Evolutionary conservation across 2,113 vertebrate species (phyloP).

Genomic region (Gallinago paraguaiae): DNA sequence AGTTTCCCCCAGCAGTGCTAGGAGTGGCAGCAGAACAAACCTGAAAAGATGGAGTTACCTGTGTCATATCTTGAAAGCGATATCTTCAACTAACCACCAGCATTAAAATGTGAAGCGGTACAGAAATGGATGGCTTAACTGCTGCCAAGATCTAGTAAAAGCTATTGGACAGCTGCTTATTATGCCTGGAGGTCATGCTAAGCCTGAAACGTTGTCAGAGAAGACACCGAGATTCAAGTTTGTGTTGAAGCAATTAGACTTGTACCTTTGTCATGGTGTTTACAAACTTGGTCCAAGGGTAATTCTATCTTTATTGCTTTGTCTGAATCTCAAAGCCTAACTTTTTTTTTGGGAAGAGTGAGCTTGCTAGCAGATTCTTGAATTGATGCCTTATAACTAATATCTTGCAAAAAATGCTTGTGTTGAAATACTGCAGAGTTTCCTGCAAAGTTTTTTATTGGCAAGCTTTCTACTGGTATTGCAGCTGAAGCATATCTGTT

Average conservation of each 20-base stretch:
- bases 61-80: neutral
- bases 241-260: neutral
- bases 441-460: neutral
- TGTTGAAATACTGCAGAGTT: neutral
- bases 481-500: neutral
- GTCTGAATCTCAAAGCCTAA: neutral
- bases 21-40: neutral
- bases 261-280: neutral
- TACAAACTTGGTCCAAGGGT: neutral
- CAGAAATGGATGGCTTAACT: neutral
- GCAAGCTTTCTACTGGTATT: neutral
- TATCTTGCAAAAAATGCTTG: neutral
- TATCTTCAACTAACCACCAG: neutral
- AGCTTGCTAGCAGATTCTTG: neutral
- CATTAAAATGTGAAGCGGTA: neutral
- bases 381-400: neutral
- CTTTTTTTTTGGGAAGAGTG: neutral
- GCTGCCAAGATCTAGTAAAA: neutral
- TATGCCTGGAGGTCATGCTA: neutral
- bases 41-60: neutral
- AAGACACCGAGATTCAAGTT: neutral
- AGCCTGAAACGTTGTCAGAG: neutral
- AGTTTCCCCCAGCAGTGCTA: neutral
- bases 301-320: neutral
- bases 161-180: neutral